Base-by-base conservation (phyloP, 2,797 vertebrate genomes). In the Rhinoraja longicauda region DNA sequence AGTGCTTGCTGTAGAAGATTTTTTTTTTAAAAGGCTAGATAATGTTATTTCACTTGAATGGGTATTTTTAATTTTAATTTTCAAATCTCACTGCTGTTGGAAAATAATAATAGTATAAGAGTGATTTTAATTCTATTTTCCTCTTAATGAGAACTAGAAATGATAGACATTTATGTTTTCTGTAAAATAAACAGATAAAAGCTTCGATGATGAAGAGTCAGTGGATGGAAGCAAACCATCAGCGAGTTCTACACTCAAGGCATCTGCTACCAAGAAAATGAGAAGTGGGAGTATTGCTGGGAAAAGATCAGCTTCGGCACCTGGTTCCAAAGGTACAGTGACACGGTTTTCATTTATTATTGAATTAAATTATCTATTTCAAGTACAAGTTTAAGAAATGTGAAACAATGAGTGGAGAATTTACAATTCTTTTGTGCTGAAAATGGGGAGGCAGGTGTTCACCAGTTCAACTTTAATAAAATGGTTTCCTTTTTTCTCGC, bases 131-230 rank as follows among this genome's bases (percentile, higher is more conserved):
- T 57, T 91, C 17, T 15, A 62, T 72, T 81, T 76, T 90, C 39
- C 13, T 26, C 67, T 70, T 45, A 91, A 39, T 4, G 10, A 59
- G 62, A 57, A 93, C 73, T 77, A 4, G 92, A 77, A 78, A n/a
- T 86, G 6, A 57, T 77, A 64, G 32, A 13, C 76, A 57, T 39
- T 82, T 88, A 17, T n/a, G 29, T 32, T 86, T 7, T 93, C 72
- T 94, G 93, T 94, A 95, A 70, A 93, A 17, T 6, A 94, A 99
- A 67, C 19, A 88, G 98, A 99, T 97, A 99, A 98, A 96, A 99
- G 97, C 96, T 99, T 99, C 94, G 99, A 99, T 93, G 99, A 99
- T 95, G 98, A 99, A 76, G 99, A 99, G 95, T 98, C 98, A 36
- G 97, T 98, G 97, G 99, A 99, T 96, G 99, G 98, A 95, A 98